phyloP scores from a whole-genome alignment of 2,113 vertebrate genomes.

The Oryzias curvinotus region DNA sequence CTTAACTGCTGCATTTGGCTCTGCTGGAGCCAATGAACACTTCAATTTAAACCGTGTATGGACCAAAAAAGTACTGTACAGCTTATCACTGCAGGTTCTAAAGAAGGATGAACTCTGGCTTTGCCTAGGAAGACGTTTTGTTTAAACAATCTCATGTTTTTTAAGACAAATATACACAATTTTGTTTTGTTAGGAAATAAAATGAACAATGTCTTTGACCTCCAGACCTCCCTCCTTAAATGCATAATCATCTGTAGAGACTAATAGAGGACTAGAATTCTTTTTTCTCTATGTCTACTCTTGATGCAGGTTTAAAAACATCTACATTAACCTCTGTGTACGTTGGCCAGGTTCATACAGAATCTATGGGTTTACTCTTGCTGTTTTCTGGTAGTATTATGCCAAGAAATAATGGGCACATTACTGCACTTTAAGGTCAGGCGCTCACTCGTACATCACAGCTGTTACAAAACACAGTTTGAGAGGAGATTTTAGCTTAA shows the following conservation, averaged over 20 bases:
- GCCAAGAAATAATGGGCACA: conserved; percentile 3
- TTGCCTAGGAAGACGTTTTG: background rate
- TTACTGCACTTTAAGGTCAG: background rate
- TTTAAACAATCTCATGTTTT: no score
- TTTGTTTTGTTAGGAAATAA: no score
- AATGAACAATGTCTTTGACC: no score
- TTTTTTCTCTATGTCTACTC: background rate
- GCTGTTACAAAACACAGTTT: background rate
- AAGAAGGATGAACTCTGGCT: conserved; percentile 15
- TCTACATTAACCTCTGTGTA: background rate
- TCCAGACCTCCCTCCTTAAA: background rate
- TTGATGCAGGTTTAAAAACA: background rate
- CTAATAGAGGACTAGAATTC: background rate
- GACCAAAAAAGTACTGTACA: conserved; percentile 31
- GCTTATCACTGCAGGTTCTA: conserved; percentile 5
- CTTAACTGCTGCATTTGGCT: conserved; percentile 21
- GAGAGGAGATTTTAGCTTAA: background rate
- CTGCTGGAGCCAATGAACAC: conserved; percentile 27
- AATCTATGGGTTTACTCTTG: background rate
- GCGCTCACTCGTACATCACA: background rate
- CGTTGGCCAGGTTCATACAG: background rate
- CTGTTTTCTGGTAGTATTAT: background rate
- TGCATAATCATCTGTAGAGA: no score
- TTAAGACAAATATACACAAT: no score
- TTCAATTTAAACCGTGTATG: conserved; percentile 24